Evolutionary conservation across 2,113 vertebrate species (phyloP), one percentile per base, ranked within the genome.

Genomic region (Oreamnos americanus): DNA sequence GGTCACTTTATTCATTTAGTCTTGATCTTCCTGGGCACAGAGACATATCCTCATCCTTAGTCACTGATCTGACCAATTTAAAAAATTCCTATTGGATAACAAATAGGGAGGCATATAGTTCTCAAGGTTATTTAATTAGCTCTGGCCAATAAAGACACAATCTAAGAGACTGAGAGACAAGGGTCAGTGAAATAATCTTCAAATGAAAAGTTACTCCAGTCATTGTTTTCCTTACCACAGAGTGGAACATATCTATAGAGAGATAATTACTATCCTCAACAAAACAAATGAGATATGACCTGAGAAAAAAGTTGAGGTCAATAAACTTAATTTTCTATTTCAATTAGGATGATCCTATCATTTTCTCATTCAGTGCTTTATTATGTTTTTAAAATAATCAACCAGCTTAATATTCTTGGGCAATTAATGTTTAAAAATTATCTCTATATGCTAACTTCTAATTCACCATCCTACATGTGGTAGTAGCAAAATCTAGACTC

Each of bases 51-150:
- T 92, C 55, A 92, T 78, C n/a, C 49, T 88, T 87, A 84, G 19
- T 86, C 62, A 95, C 39, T 90, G 58, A 91, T 62, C 47, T 76
- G n/a, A 83, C 10, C 39, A 94, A 60, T 96, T 96, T 96, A 28
- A 39, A 92, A 96, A 78, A 30, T 25, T 74, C 28, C 30, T 71
- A 4, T 79, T 90, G 85, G 21, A 60, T 85, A 84, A 93, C 30
- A 90, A 83, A 67, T 47, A 89, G 33, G 39, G n/a, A 96, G 3
- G 4, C 14, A 67, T 55, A 36, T 25, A 83, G 58, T 88, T 64
- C 23, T 36, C 71, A 86, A 53, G 23, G 30, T 87, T 86, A 76
- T 85, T 91, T 85, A 78, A 58, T 90, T 92, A 82, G 55, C 13
- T 51, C 13, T 86, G 43, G n/a, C 2, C 21, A 95, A 62, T 88